Evolutionary conservation across 1,140 invertebrate species (phyloP).

Genomic region (Saccostrea cuccullata): DNA sequence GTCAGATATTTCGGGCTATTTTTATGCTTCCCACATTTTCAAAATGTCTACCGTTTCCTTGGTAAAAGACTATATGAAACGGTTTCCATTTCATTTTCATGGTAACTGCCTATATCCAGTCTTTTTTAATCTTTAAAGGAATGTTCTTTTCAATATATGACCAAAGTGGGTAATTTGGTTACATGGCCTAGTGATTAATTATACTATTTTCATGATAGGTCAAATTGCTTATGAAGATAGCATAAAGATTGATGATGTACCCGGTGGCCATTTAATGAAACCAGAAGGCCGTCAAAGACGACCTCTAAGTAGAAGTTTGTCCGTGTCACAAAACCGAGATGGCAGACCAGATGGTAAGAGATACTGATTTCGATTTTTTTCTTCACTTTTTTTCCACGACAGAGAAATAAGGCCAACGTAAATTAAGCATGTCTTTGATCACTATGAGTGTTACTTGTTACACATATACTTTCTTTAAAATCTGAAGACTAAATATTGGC

Average conservation of each 20-base stretch:
- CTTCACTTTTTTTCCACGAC: constrained; percentile 15
- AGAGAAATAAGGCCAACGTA: constrained; percentile 17
- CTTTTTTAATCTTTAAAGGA: no score
- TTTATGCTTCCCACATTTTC: no score
- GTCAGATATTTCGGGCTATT: no score
- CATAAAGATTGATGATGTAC: constrained; percentile 61
- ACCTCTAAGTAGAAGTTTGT: constrained; percentile 16
- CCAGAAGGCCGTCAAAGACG: not conserved
- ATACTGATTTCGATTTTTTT: not conserved
- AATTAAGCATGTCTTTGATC: constrained; percentile 16
- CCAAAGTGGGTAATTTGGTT: no score
- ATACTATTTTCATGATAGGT: constrained; percentile 46
- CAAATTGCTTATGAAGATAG: constrained; percentile 62
- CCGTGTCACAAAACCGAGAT: not conserved
- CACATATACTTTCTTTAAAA: no score
- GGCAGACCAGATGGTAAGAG: constrained; percentile 12
- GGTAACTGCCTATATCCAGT: no score
- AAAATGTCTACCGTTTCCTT: no score
- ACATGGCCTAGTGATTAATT: no score
- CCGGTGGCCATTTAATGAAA: constrained; percentile 65
- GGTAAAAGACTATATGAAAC: no score
- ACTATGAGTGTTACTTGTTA: not conserved
- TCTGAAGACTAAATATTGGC: not conserved
- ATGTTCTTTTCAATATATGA: no score
- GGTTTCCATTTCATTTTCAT: no score